These are phyloP conservation scores for Sinohyriopsis cumingii DNA, from an alignment of 2,888 invertebrate species.

Conservation along the genomic window DNA sequence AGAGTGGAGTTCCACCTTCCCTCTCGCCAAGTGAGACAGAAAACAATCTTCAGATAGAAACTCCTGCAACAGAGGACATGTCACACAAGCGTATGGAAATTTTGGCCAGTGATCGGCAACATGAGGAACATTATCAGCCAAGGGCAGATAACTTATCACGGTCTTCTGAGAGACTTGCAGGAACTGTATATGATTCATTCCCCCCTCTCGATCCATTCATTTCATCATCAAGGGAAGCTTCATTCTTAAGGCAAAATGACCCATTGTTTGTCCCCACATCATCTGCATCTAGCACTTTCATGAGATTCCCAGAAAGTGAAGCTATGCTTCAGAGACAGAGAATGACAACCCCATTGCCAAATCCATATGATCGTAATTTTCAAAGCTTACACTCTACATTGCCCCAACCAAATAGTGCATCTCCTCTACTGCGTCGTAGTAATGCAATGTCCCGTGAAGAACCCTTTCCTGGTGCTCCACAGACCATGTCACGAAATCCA, in stretches of 20 bases:
- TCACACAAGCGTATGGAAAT: slow-evolving; percentile 59
- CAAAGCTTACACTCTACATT: slow-evolving; percentile 54
- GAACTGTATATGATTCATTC: slow-evolving; percentile 33
- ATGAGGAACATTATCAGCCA: slow-evolving; percentile 43
- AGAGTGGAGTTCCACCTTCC: slow-evolving; percentile 33
- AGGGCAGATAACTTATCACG: slow-evolving; percentile 34
- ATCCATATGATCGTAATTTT: slow-evolving; percentile 49
- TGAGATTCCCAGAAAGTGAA: slow-evolving; percentile 59
- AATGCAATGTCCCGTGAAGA: slow-evolving; percentile 57
- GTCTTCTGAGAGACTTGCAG: slow-evolving; percentile 42
- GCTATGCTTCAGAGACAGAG: slow-evolving; percentile 61
- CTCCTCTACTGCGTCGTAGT: slow-evolving; percentile 50
- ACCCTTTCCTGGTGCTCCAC: slow-evolving; percentile 53
- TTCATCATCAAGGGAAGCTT: slow-evolving; percentile 29
- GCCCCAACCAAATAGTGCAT: slow-evolving; percentile 44
- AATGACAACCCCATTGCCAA: slow-evolving; percentile 54
- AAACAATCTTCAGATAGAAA: slow-evolving; percentile 40
- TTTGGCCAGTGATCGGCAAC: slow-evolving; percentile 49
- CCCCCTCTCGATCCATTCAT: slow-evolving; percentile 34
- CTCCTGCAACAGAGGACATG: slow-evolving; percentile 47
- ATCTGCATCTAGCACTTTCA: slow-evolving; percentile 40
- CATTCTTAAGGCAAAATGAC: slow-evolving; percentile 37
- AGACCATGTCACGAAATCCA: slow-evolving; percentile 61
- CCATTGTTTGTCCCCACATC: slow-evolving; percentile 30
- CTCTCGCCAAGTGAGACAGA: slow-evolving; percentile 37